A percentile compares a stretch with the other conserved stretches of the same genome.
phyloP scores from a whole-genome alignment of 2,888 invertebrate genomes.

The Drosophila mimica region DNA sequence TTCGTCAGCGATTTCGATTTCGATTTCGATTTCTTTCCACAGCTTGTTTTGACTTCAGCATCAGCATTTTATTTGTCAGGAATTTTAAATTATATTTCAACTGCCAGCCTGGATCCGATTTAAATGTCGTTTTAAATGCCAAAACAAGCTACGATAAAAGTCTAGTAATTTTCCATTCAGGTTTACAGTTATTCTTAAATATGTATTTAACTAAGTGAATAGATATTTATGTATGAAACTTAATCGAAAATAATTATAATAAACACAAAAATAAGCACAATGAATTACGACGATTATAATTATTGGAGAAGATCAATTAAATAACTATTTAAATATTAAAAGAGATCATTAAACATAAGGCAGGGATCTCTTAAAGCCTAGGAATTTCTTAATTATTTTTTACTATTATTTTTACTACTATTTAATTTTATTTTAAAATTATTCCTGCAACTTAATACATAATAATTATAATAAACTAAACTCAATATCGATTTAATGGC shows the following conservation, averaged over 20 bases:
- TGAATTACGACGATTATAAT: too few relatives aligned
- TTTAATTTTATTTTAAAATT: too few relatives aligned
- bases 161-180: background rate
- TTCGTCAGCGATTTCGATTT: conserved; percentile 34
- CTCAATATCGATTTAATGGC: background rate
- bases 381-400: background rate
- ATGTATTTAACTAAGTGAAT: background rate
- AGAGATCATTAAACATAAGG: background rate
- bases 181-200: background rate
- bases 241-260: background rate
- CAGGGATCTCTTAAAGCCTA: background rate
- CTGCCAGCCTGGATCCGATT: background rate
- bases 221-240: background rate
- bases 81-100: background rate
- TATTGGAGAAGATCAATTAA: too few relatives aligned
- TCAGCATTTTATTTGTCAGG: background rate
- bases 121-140: background rate
- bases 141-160: rapidly evolving
- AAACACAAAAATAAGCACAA: too few relatives aligned
- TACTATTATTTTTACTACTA: background rate
- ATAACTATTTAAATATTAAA: background rate
- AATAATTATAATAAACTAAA: background rate
- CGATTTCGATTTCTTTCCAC: conserved; percentile 22
- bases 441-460: too few relatives aligned
- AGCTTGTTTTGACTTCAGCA: conserved; percentile 30